A percentile compares a stretch with the other conserved stretches of the same genome.
Evolutionary conservation across 2,113 vertebrate genomes (phyloP).

Genomic region (Bagarius yarrelli): DNA sequence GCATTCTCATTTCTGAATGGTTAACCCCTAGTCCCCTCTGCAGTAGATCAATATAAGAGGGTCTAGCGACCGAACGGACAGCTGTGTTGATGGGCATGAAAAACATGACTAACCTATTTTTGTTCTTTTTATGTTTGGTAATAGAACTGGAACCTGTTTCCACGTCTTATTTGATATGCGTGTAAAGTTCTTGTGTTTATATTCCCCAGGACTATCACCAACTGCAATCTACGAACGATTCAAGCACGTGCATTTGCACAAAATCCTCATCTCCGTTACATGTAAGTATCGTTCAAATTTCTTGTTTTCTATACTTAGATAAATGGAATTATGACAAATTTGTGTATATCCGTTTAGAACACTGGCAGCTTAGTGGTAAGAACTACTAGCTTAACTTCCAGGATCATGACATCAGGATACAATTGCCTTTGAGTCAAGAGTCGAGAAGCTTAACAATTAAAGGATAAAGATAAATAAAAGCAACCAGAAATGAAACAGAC

Average conservation of each 20-base stretch:
- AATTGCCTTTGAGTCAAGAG: too few relatives aligned
- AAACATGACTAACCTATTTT: conserved; percentile 1
- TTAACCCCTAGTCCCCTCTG: conserved; percentile 31
- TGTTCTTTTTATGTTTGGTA: conserved; percentile 4
- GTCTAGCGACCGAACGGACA: not conserved
- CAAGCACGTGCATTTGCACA: conserved; percentile 90
- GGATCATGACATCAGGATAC: too few relatives aligned
- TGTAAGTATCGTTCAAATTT: conserved; percentile 79
- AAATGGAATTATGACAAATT: not conserved
- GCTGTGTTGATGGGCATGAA: not conserved
- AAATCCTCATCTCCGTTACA: conserved; percentile 92
- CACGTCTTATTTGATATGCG: not conserved
- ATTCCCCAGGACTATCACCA: conserved; percentile 88
- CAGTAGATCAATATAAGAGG: conserved; percentile 28
- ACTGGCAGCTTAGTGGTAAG: too few relatives aligned
- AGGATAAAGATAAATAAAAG: not conserved
- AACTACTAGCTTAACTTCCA: too few relatives aligned
- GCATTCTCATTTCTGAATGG: conserved; percentile 41
- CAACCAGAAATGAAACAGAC: conserved; percentile 27
- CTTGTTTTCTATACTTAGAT: not conserved
- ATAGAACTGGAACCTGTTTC: conserved; percentile 2
- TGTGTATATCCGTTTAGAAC: not conserved
- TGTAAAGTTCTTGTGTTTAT: conserved; percentile 19
- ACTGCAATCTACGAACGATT: conserved; percentile 91
- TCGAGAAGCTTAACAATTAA: too few relatives aligned